Conservation (phyloP, 1,140 invertebrate species). For the Drosophila kepulauana region DNA sequence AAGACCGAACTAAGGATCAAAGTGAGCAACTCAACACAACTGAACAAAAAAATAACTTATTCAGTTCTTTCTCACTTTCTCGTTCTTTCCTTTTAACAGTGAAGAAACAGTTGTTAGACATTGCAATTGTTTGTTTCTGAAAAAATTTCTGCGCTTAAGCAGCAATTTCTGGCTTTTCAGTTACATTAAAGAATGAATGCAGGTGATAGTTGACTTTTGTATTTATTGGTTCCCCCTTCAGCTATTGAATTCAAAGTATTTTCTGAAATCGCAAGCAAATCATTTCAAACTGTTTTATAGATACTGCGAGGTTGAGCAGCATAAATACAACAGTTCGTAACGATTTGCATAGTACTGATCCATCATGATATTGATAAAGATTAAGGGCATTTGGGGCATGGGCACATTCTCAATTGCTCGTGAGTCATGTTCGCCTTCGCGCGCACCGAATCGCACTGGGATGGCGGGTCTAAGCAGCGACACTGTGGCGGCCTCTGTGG, state of each 20-base stretch:
- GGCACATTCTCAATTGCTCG: background rate
- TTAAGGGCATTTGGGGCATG: conserved; percentile 6
- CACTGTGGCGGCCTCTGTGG: conserved; percentile 13
- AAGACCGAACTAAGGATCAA: no score
- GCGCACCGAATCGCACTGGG: background rate
- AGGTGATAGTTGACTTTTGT: no score
- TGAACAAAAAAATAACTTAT: no score
- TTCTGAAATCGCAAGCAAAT: background rate
- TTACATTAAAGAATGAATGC: no score
- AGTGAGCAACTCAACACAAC: no score
- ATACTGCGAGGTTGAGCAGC: background rate
- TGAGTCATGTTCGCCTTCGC: background rate
- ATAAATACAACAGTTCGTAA: background rate
- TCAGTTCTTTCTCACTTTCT: no score
- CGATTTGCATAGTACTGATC: background rate
- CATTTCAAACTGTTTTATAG: conserved; percentile 13
- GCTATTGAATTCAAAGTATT: background rate
- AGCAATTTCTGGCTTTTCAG: no score
- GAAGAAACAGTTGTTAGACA: no score
- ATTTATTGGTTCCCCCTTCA: background rate
- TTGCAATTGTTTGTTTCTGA: no score
- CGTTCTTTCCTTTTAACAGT: no score
- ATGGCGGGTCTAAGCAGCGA: background rate
- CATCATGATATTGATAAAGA: background rate
- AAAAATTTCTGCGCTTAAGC: no score